These are phyloP conservation scores for Oostethus manadensis DNA, from an alignment of 2,113 vertebrate genomes.

Conservation along the genomic window DNA sequence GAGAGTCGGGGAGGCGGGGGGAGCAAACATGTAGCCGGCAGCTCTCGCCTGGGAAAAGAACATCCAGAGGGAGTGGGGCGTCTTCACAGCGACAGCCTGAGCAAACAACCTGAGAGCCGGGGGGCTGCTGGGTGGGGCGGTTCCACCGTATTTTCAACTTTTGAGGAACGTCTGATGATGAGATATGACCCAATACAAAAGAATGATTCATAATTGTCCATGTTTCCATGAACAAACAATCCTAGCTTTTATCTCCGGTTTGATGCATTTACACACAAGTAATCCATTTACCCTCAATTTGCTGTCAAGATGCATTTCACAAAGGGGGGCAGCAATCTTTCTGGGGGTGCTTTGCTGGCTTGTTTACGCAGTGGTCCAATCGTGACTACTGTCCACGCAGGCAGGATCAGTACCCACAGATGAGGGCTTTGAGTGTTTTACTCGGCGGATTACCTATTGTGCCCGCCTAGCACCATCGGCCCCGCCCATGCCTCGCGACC, in stretches of 20 bases:
- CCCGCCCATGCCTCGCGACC: conserved; percentile 6
- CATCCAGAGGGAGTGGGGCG: conserved; percentile 56
- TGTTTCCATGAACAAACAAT: too few species aligned
- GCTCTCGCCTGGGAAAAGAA: conserved; percentile 67
- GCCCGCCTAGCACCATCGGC: background rate
- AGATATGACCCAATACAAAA: background rate
- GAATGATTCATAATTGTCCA: background rate
- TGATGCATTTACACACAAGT: too few species aligned
- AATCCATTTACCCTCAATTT: too few species aligned
- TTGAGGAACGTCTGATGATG: background rate
- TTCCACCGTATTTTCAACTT: conserved; percentile 6
- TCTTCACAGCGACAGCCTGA: conserved; percentile 61
- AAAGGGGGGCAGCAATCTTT: too few species aligned
- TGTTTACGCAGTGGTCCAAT: conserved; percentile 40
- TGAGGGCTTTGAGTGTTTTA: conserved; percentile 50
- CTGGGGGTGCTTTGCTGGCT: conserved; percentile 8
- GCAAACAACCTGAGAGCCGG: conserved; percentile 57
- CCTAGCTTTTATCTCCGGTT: too few species aligned
- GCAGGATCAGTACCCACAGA: conserved; percentile 46
- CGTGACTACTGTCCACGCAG: conserved; percentile 45
- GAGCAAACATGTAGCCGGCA: conserved; percentile 58
- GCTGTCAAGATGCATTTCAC: too few species aligned
- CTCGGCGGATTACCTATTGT: conserved; percentile 55
- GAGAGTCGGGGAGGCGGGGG: conserved; percentile 25
- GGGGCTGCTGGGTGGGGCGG: conserved; percentile 16